phyloP scores from a whole-genome alignment of 1,140 invertebrate genomes.

The Bactericera cockerelli region DNA sequence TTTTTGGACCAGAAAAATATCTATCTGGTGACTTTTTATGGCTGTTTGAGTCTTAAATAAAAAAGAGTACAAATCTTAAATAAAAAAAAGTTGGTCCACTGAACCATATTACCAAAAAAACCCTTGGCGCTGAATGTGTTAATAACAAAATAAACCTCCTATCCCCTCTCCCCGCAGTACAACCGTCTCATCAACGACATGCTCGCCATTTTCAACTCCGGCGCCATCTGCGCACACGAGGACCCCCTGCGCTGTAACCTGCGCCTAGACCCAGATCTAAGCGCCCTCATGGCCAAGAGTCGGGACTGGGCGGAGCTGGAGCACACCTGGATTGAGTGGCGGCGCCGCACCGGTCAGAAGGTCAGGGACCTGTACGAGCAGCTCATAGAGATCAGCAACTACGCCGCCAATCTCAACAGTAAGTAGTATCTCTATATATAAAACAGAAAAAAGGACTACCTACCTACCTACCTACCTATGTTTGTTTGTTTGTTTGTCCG shows the following conservation, averaged over 20 bases:
- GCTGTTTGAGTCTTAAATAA: too few species aligned
- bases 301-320: slow-evolving; percentile 70
- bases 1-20: too few species aligned
- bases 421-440: too few species aligned
- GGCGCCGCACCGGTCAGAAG: slow-evolving; percentile 55
- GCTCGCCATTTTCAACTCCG: slow-evolving; percentile 73
- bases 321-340: slow-evolving; percentile 76
- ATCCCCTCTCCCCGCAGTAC: slow-evolving; percentile 57
- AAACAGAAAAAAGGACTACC: too few species aligned
- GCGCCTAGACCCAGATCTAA: slow-evolving; percentile 52
- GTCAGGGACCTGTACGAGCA: slow-evolving; percentile 69
- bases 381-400: slow-evolving; percentile 66
- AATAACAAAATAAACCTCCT: too few species aligned
- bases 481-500: too few species aligned
- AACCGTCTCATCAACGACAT: slow-evolving; percentile 73
- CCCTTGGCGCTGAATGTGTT: too few species aligned
- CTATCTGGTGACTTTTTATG: too few species aligned
- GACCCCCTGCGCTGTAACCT: slow-evolving; percentile 65
- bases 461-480: too few species aligned
- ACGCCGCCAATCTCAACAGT: slow-evolving; percentile 76
- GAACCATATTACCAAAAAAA: too few species aligned
- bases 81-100: too few species aligned
- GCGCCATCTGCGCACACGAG: slow-evolving; percentile 66
- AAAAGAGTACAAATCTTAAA: too few species aligned
- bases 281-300: slow-evolving; percentile 44